Evolutionary conservation across 2,113 vertebrate genomes (phyloP).

Genomic region (Oxyruncus cristatus): DNA sequence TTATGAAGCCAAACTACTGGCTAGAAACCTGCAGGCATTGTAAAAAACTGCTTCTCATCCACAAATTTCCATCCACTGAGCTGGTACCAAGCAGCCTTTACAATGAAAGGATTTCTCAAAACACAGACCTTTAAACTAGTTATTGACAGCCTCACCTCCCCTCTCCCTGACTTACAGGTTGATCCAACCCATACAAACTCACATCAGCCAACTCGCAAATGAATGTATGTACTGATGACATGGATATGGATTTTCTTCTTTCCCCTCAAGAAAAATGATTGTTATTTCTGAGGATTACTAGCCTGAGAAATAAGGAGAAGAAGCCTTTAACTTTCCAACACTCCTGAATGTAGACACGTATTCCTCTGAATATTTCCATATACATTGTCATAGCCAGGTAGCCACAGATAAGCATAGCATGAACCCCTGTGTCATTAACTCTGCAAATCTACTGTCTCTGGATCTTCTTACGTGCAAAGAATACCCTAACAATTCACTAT

Average conservation of each 20-base stretch:
- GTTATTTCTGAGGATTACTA: background rate
- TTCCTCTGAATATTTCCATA: background rate
- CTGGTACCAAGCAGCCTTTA: background rate
- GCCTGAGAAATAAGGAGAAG: background rate
- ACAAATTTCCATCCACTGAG: background rate
- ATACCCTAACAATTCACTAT: background rate
- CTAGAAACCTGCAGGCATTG: background rate
- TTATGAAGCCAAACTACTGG: background rate
- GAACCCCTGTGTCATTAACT: background rate
- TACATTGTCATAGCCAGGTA: background rate
- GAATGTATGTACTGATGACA: background rate
- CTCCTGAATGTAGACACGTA: background rate
- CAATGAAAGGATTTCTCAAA: background rate
- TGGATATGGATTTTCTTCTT: background rate
- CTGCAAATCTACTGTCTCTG: background rate
- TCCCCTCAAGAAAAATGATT: background rate
- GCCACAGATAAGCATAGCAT: background rate
- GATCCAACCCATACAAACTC: background rate
- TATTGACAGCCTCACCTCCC: background rate
- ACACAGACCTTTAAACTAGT: background rate
- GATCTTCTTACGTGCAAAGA: background rate
- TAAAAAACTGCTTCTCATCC: background rate
- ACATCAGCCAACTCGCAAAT: background rate
- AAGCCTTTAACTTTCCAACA: background rate
- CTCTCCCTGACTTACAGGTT: background rate